Percentiles rank a stretch among this genome's conserved stretches.
Evolutionary conservation across 2,888 invertebrate genomes (phyloP).

Genomic region (Microdon myrmicae): DNA sequence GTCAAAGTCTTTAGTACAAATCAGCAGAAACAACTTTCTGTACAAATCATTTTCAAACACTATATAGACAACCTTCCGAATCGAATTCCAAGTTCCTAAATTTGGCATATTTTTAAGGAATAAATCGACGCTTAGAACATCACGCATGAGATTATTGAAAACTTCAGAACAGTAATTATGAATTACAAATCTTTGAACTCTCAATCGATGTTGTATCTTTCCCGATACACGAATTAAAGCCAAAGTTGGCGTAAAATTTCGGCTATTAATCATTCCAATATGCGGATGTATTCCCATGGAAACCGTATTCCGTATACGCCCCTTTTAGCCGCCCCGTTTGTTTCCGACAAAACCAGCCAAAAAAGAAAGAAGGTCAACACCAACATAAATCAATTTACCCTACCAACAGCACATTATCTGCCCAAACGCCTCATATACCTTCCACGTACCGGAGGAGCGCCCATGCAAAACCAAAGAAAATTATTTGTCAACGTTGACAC

Average conservation of each 20-base stretch:
- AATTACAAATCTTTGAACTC: no score
- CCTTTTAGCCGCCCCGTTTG: conserved; percentile 18
- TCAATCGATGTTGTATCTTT: no score
- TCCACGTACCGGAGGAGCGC: background rate
- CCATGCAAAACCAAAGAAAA: conserved; percentile 14
- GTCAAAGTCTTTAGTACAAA: background rate
- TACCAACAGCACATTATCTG: conserved; percentile 11
- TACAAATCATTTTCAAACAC: conserved; percentile 10
- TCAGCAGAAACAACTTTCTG: conserved; percentile 10
- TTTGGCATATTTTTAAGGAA: no score
- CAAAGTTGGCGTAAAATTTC: conserved; percentile 16
- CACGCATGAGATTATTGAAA: no score
- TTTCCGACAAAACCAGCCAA: conserved; percentile 2
- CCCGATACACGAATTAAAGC: conserved; percentile 18
- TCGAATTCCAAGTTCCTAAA: no score
- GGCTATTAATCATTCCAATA: conserved; percentile 18
- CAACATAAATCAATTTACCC: conserved; percentile 36
- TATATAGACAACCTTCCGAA: no score
- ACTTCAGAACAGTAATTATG: no score
- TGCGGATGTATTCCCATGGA: conserved; percentile 1
- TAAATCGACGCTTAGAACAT: no score
- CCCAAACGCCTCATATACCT: background rate
- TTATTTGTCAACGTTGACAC: conserved; percentile 28
- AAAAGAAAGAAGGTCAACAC: conserved; percentile 32
- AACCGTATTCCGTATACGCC: conserved; percentile 22